A percentile compares a stretch with the other conserved stretches of the same genome.
phyloP scores from a whole-genome alignment of 1,140 invertebrate species.

The Diachasmimorpha longicaudata region DNA sequence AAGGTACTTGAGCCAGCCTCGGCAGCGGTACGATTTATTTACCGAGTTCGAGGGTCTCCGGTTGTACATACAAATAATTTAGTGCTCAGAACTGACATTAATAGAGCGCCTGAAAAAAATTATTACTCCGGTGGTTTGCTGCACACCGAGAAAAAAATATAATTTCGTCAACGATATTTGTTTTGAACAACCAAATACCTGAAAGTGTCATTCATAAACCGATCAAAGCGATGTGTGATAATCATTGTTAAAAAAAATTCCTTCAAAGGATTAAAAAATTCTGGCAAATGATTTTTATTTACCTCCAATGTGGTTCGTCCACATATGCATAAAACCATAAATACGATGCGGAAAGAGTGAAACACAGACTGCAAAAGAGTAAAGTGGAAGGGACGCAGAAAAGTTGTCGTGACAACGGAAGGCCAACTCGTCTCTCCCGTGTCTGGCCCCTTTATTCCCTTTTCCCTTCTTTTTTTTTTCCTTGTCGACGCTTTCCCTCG shows the following conservation, averaged over 20 bases:
- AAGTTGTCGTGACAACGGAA: neutral
- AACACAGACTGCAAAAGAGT: neutral
- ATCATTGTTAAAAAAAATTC: too few species aligned
- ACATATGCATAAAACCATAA: neutral
- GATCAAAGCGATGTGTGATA: too few species aligned
- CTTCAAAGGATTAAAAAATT: too few species aligned
- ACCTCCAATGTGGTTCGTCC: too few species aligned
- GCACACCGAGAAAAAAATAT: too few species aligned
- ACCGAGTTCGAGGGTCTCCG: neutral
- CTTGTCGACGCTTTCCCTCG: constrained; percentile 5
- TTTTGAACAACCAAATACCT: too few species aligned
- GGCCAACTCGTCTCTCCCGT: constrained; percentile 6
- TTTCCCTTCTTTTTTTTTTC: constrained; percentile 5
- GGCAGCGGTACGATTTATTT: neutral
- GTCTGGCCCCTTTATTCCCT: neutral
- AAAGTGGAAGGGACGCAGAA: constrained; percentile 5
- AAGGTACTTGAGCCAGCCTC: neutral
- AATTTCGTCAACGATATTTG: too few species aligned
- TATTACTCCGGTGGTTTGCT: too few species aligned
- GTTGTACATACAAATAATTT: neutral
- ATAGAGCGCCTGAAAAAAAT: too few species aligned
- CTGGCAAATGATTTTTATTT: neutral
- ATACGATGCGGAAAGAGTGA: neutral
- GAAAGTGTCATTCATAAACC: too few species aligned
- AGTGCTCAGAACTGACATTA: neutral